Evolutionary conservation across 1,140 invertebrate species (phyloP).

Genomic region (Heterodera schachtii): DNA sequence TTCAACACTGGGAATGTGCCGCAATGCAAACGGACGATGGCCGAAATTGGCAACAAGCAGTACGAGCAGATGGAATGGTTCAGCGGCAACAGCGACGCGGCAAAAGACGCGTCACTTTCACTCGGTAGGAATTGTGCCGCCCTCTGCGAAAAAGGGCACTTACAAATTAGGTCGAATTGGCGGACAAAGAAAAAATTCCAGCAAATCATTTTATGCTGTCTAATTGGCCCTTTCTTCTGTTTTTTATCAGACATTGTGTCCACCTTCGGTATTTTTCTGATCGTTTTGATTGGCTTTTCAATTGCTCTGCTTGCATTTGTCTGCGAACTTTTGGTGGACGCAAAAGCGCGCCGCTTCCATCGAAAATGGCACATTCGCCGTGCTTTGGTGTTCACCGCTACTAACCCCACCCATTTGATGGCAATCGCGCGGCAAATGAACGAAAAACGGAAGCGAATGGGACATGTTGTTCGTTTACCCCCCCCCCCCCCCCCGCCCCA

Average conservation of each 20-base stretch:
- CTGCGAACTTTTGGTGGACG: conserved; percentile 33
- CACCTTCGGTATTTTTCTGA: conserved; percentile 50
- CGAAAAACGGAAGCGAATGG: background rate
- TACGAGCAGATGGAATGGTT: conserved; percentile 23
- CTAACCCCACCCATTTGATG: conserved; percentile 26
- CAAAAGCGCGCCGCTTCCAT: conserved; percentile 11
- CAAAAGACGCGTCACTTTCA: conserved; percentile 27
- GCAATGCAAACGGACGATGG: conserved; percentile 24
- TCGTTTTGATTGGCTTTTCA: conserved; percentile 39
- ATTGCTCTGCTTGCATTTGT: conserved; percentile 31
- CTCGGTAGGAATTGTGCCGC: background rate
- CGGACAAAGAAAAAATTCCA: too few relatives aligned
- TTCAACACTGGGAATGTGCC: conserved; percentile 43
- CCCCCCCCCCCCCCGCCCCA: background rate
- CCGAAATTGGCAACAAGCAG: conserved; percentile 25
- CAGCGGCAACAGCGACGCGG: conserved; percentile 1
- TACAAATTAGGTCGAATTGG: too few relatives aligned
- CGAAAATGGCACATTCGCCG: conserved; percentile 36
- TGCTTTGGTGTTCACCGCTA: conserved; percentile 19
- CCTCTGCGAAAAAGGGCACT: too few relatives aligned
- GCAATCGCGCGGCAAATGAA: conserved; percentile 3
- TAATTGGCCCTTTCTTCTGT: too few relatives aligned
- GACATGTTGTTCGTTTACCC: background rate
- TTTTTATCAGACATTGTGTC: conserved; percentile 42
- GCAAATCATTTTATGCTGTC: too few relatives aligned